Conservation (phyloP, 1,140 invertebrate genomes). For the Trichomalopsis sarcophagae region DNA sequence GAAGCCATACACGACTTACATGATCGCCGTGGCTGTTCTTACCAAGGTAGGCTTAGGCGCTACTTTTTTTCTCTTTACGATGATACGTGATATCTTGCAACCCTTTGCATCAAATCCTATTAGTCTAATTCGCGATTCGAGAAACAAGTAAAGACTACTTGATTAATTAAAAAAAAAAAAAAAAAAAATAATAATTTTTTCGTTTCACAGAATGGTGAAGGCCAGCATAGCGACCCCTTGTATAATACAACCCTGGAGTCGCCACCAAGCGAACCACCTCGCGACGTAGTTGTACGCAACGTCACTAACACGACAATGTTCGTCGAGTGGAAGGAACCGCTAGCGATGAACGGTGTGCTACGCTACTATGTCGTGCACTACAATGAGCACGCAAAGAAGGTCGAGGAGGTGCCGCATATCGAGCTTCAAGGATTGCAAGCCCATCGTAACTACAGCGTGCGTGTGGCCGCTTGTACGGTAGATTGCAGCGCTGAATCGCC, state of each 20-base stretch:
- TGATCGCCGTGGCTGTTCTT: conserved; percentile 82
- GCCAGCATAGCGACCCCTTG: conserved; percentile 81
- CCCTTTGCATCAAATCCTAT: neutral
- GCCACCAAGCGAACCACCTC: conserved; percentile 76
- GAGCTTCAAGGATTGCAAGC: conserved; percentile 57
- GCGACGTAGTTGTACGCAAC: conserved; percentile 76
- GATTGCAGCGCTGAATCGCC: conserved; percentile 76
- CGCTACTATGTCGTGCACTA: conserved; percentile 82
- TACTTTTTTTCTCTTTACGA: neutral
- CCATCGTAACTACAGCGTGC: conserved; percentile 80
- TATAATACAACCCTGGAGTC: conserved; percentile 85
- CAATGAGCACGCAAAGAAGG: conserved; percentile 56
- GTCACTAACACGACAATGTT: conserved; percentile 81
- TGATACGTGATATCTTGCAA: neutral
- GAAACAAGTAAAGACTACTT: neutral
- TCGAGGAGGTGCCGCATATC: conserved; percentile 59
- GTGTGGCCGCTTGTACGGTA: conserved; percentile 83
- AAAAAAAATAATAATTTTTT: no score
- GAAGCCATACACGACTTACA: conserved; percentile 87
- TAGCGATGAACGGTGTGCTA: conserved; percentile 83
- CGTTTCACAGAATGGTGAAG: conserved; percentile 77
- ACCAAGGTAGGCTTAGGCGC: conserved; percentile 72
- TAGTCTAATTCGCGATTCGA: neutral
- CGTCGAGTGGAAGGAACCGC: conserved; percentile 83
- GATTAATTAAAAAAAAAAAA: no score